Evolutionary conservation across 2,888 invertebrate genomes (phyloP), one percentile per base, ranked within the genome.

Genomic region (Tachystola acroxantha): DNA sequence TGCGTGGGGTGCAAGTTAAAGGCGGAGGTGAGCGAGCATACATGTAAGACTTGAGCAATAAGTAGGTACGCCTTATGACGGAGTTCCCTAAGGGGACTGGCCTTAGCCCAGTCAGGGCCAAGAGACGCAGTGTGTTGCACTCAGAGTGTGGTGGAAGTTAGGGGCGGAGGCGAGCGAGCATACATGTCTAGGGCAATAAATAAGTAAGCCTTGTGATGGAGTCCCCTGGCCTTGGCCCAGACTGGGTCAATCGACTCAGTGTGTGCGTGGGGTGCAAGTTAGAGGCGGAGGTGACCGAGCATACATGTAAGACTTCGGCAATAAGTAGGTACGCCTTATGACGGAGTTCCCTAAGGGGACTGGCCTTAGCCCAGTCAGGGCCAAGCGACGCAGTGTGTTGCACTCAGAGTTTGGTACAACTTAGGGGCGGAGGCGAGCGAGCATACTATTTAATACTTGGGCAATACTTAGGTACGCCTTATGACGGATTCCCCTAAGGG

Each of bases 311-410:
- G 3, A 4, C 6, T 16, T n/a, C n/a, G 16, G 3, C 16, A 6
- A 9, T 22, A 22, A 22, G 22, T 22, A 7, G 22, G 22, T 22
- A n/a, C 9, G 46, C 50, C 40, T 50, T 51, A 54, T 56, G 52
- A 57, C 58, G 46, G 50, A 46, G 46, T 37, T 47, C 48, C 50
- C 59, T 59, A 64, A 70, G 66, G 72, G 68, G 61, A 71, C 46
- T 70, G 77, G 67, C 77, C 73, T 73, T 65, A 65, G 62, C 59
- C 54, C 64, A 70, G 73, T 75, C 78, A 79, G 57, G 78, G 78
- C 64, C 75, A 57, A 38, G 42, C 46, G 44, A 32, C 48, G 39
- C 63, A 67, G 76, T 66, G 48, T 77, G 68, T 71, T 78, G 77
- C 77, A 72, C 77, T 68, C 53, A 38, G 37, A 34, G 27, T 24